Conservation (phyloP, 2,888 invertebrate genomes). For the Celastrina argiolus region DNA sequence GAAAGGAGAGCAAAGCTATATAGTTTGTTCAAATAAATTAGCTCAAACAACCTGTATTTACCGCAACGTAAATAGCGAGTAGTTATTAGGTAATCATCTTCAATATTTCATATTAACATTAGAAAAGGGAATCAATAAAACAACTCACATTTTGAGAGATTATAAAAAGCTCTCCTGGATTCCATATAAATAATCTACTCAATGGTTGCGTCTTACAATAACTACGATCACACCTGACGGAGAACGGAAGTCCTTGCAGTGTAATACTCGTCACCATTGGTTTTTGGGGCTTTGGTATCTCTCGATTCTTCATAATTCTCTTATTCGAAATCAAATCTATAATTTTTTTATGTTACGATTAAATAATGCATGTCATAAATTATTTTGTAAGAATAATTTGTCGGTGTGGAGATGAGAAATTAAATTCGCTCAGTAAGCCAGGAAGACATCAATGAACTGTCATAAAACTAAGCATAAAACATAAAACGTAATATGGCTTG, state of each 20-base stretch:
- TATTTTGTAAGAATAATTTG: constrained; percentile 16
- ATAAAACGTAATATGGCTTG: constrained; percentile 39
- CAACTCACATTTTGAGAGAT: too few species aligned
- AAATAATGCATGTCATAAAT: constrained; percentile 3
- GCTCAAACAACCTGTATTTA: neutral
- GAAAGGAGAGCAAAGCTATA: neutral
- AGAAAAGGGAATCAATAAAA: too few species aligned
- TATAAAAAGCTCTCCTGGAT: too few species aligned
- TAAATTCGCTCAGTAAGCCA: constrained; percentile 40
- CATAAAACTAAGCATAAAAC: constrained; percentile 39
- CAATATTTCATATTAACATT: neutral
- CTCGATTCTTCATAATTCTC: too few species aligned
- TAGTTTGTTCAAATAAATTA: neutral
- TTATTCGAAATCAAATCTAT: too few species aligned
- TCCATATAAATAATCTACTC: too few species aligned
- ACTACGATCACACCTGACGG: too few species aligned
- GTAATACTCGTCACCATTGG: too few species aligned
- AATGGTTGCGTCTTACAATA: too few species aligned
- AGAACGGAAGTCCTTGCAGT: too few species aligned
- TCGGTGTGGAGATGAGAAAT: constrained; percentile 35
- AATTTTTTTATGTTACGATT: too few species aligned
- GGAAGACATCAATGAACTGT: constrained; percentile 43
- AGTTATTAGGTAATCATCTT: neutral
- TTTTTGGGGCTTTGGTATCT: neutral
- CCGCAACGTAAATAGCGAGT: neutral